These are phyloP conservation scores for Egretta garzetta DNA, from an alignment of 2,113 vertebrate species.

Conservation along the genomic window DNA sequence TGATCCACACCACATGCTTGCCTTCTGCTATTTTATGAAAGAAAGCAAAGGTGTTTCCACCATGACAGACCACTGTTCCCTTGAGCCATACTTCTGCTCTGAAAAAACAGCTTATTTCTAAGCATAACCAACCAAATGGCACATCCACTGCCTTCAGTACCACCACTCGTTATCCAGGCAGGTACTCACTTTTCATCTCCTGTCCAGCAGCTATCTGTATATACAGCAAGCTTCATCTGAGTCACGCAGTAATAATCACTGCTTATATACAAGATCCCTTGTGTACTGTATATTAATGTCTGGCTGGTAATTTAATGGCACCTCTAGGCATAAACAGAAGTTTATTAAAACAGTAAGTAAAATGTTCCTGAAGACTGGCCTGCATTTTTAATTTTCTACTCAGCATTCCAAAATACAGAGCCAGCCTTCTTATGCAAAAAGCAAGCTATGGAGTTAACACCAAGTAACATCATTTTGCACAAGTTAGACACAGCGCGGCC, in stretches of 20 bases:
- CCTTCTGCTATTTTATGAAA: background rate
- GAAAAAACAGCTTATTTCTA: background rate
- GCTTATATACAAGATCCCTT: slow-evolving; percentile 65
- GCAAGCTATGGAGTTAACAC: slow-evolving; percentile 11
- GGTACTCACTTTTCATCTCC: slow-evolving; percentile 26
- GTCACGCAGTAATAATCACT: slow-evolving; percentile 50
- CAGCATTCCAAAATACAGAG: slow-evolving; percentile 57
- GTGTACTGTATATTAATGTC: slow-evolving; percentile 78
- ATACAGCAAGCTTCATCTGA: slow-evolving; percentile 48
- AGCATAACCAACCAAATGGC: background rate
- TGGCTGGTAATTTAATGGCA: slow-evolving; percentile 81
- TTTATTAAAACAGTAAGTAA: slow-evolving; percentile 83
- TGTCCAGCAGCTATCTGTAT: slow-evolving; percentile 51
- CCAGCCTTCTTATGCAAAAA: background rate
- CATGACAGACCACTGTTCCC: background rate
- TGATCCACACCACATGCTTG: background rate
- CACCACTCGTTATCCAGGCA: background rate
- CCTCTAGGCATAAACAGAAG: slow-evolving; percentile 85
- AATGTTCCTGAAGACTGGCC: slow-evolving; percentile 70
- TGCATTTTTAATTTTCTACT: slow-evolving; percentile 67
- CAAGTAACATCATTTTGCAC: slow-evolving; percentile 5
- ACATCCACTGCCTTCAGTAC: background rate
- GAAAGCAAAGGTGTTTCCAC: background rate
- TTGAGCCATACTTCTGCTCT: background rate
- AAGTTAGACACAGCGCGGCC: background rate